Base-by-base conservation (phyloP, 2,797 vertebrate genomes). In the Cyclura pinguis region DNA sequence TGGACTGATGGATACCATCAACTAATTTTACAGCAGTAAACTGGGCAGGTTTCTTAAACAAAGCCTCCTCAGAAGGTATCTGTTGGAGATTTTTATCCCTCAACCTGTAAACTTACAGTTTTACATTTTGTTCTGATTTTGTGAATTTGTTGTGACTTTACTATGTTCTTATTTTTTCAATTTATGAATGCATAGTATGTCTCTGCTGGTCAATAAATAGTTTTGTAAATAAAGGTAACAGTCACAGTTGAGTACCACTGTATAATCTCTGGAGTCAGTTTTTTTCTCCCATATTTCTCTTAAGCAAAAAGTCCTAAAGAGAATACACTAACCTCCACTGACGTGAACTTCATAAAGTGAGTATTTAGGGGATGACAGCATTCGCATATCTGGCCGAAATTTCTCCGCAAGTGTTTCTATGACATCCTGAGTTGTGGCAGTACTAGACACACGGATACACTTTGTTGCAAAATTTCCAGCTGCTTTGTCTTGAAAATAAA, bases 391-490 rank as follows among this genome's bases (percentile, higher is more conserved):
- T 0, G 99, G 99, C 12, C 99, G 98, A 97, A 99, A 99, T 96
- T 99, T 99, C 96, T 99, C 99, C 0, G 99, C 99, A 67, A 99
- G 97, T 0, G 99, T 99, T 97, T 99, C 99, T 69, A 99, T 99
- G 91, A 99, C 99, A 87, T 99, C 99, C 95, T 99, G 99, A 4
- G 99, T 99, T 87, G 99, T 99, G 32, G 99, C 99, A 0, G 99
- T 99, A 96, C 99, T 99, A 55, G 99, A 99, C 55, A 99, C 99
- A 83, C 99, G 97, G 94, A 99, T 99, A 93, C 99, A 99, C 94
- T 99, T 99, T 72, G 99, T 99, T 94, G 99, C 99, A 38, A 99
- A 99, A 97, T 99, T 99, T 82, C 99, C 99, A 27, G 99, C 99
- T 90, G 99, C 98, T 94, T 99, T 98, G 94, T 99, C 99, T 98